Conservation (phyloP, 2,888 invertebrate species). For the Nasonovia ribisnigri region DNA sequence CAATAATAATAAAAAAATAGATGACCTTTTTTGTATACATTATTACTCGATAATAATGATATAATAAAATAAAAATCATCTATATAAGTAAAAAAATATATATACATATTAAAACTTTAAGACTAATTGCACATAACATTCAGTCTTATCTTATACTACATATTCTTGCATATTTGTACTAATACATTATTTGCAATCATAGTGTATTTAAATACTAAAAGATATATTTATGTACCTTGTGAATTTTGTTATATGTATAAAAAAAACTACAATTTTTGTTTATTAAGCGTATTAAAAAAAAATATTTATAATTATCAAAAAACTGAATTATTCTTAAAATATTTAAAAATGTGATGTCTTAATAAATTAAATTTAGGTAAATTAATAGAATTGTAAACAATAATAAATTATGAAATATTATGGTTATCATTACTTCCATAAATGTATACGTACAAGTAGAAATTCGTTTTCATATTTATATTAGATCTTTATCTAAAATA, state of each 20-base stretch:
- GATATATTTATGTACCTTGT: not conserved
- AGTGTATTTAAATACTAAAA: not conserved
- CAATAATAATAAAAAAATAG: not conserved
- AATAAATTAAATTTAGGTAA: not conserved
- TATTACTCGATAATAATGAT: not conserved
- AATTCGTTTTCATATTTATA: not conserved
- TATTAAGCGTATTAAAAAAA: not conserved
- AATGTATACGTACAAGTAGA: no score
- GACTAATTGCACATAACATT: slow-evolving; percentile 45
- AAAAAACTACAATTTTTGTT: not conserved
- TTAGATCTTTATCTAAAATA: not conserved
- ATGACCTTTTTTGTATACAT: not conserved
- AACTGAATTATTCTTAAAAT: not conserved
- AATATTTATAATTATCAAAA: not conserved
- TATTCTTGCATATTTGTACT: not conserved
- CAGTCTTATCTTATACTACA: slow-evolving; percentile 48
- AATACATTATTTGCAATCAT: not conserved
- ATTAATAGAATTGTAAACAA: not conserved
- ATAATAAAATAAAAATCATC: not conserved
- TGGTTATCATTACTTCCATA: not conserved
- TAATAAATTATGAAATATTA: not conserved
- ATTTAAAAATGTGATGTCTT: not conserved
- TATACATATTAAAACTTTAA: not conserved
- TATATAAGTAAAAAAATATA: not conserved
- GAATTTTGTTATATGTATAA: not conserved